Conservation (phyloP, 2,113 vertebrate species). For the Lasiurus cinereus region DNA sequence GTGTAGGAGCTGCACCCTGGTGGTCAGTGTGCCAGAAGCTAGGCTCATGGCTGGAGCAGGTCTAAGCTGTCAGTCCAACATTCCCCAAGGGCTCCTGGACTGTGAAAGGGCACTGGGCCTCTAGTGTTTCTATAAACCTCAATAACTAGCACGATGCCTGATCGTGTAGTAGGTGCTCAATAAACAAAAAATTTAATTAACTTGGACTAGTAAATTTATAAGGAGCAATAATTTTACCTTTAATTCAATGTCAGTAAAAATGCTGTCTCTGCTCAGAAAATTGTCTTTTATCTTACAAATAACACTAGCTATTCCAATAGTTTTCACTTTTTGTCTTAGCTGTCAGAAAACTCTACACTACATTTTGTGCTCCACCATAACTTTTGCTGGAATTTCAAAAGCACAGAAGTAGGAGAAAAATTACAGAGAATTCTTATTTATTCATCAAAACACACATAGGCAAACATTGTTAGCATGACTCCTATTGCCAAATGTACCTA, state of each 20-base stretch:
- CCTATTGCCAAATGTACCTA: background rate
- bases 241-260: background rate
- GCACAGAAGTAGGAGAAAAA: conserved; percentile 41
- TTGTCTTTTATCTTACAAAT: background rate
- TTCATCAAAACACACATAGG: background rate
- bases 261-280: background rate
- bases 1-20: too few relatives aligned
- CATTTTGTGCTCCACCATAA: conserved; percentile 29
- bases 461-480: conserved; percentile 33
- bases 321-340: conserved; percentile 35
- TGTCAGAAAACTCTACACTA: conserved; percentile 31
- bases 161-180: background rate
- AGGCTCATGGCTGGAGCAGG: too few relatives aligned
- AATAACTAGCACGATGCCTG: background rate
- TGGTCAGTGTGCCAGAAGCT: too few relatives aligned
- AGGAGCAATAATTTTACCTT: background rate
- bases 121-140: background rate
- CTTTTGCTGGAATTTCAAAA: background rate
- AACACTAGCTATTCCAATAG: background rate
- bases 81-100: too few relatives aligned
- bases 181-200: background rate
- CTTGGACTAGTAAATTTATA: background rate
- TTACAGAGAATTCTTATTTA: background rate
- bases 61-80: too few relatives aligned
- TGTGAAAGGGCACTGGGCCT: too few relatives aligned